These are phyloP conservation scores for Diuraphis noxia DNA, from an alignment of 1,140 invertebrate species.

Conservation along the genomic window DNA sequence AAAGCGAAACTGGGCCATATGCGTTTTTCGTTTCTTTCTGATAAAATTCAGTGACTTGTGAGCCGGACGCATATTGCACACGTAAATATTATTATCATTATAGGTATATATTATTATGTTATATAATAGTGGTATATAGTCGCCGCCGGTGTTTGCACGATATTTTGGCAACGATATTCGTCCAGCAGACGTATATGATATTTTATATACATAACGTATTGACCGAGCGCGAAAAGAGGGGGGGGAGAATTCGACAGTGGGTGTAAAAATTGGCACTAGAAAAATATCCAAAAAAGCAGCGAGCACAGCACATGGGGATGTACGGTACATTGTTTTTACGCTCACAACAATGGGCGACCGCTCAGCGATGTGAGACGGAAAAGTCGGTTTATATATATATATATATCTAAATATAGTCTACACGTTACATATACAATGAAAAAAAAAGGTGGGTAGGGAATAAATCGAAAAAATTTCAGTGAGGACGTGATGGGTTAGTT, in stretches of 20 bases:
- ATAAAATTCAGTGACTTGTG: neutral
- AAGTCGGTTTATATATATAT: neutral
- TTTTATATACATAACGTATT: neutral
- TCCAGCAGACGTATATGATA: neutral
- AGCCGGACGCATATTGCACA: neutral
- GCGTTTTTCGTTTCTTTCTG: neutral
- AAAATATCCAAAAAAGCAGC: neutral
- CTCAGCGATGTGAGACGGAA: neutral
- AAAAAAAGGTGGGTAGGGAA: neutral
- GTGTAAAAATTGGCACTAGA: slow-evolving; percentile 40
- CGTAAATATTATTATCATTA: neutral
- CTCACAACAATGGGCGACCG: neutral
- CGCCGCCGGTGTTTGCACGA: neutral
- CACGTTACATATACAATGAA: neutral
- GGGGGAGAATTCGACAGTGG: slow-evolving; percentile 26
- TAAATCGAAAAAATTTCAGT: neutral
- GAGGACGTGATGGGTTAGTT: no score
- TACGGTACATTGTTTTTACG: neutral
- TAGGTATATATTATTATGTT: neutral
- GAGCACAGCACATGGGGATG: no score
- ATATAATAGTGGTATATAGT: no score
- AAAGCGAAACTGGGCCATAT: neutral
- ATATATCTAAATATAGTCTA: neutral
- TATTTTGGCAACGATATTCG: slow-evolving; percentile 28
- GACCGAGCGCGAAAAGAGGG: neutral